A percentile compares a stretch with the other conserved stretches of the same genome.
Conservation (phyloP, 2,113 vertebrate genomes). For the Furnarius figulus region DNA sequence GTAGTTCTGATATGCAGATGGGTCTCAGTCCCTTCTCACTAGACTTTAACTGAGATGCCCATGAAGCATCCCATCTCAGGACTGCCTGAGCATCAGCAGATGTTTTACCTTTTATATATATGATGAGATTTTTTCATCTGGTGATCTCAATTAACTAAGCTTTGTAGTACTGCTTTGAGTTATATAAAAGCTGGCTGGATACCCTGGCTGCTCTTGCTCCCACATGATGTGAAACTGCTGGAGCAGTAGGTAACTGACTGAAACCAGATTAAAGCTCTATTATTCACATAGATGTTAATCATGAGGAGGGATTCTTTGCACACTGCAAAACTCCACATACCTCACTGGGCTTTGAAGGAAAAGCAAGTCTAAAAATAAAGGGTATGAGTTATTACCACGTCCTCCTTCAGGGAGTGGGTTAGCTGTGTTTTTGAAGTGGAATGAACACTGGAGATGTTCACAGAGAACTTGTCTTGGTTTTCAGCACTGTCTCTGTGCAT, state of each 20-base stretch:
- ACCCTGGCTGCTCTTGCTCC: conserved; percentile 8
- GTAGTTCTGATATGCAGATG: background rate
- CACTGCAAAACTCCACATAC: background rate
- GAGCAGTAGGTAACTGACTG: conserved; percentile 51
- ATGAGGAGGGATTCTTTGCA: background rate
- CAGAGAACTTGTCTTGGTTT: background rate
- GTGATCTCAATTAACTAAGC: conserved; percentile 47
- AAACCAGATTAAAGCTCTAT: conserved; percentile 57
- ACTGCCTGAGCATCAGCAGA: background rate
- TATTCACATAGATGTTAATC: conserved; percentile 45
- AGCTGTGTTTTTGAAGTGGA: background rate
- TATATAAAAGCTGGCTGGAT: conserved; percentile 25
- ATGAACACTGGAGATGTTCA: background rate
- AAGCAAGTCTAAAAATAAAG: conserved; percentile 49
- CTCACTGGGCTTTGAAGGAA: conserved; percentile 51
- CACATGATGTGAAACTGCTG: conserved; percentile 43
- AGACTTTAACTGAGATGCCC: background rate
- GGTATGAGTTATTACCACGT: conserved; percentile 19
- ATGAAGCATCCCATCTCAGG: background rate
- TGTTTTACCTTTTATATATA: background rate
- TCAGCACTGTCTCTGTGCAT: background rate
- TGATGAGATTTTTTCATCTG: conserved; percentile 33
- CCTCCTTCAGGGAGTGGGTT: conserved; percentile 25
- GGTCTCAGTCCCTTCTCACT: background rate
- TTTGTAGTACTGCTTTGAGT: conserved; percentile 14